phyloP scores from a whole-genome alignment of 2,113 vertebrate species.

The Atherinomorus stipes region DNA sequence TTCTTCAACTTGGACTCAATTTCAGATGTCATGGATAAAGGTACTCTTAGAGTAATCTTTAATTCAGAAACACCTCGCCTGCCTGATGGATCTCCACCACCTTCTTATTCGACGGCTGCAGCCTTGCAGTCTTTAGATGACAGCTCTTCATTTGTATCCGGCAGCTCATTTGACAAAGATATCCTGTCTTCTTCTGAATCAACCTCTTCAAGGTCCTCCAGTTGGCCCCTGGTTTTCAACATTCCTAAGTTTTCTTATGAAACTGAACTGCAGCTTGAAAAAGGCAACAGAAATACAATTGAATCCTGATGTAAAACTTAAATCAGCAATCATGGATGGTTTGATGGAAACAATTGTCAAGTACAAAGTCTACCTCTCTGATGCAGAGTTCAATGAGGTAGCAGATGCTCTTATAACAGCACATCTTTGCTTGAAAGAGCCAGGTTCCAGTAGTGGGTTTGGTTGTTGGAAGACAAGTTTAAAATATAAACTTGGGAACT shows the following conservation, averaged over 20 bases:
- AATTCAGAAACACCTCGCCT: background rate
- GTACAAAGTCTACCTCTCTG: constrained; percentile 28
- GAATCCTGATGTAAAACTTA: constrained; percentile 8
- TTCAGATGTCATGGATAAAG: constrained; percentile 3
- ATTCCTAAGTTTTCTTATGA: constrained; percentile 8
- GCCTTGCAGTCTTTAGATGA: background rate
- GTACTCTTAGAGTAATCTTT: background rate
- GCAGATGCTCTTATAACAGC: background rate
- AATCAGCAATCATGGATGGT: constrained; percentile 7
- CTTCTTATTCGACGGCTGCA: background rate
- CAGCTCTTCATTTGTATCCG: constrained; percentile 1
- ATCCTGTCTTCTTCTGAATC: constrained; percentile 19
- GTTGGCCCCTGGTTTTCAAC: constrained; percentile 1
- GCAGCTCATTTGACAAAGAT: background rate
- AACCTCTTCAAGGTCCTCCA: background rate
- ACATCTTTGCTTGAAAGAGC: constrained; percentile 30
- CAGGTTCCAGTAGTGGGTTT: constrained; percentile 21
- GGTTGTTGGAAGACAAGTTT: no score
- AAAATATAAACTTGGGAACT: no score
- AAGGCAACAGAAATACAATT: constrained; percentile 5
- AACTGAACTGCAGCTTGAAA: constrained; percentile 29
- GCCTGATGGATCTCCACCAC: background rate
- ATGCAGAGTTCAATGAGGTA: background rate
- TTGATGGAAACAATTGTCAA: constrained; percentile 5
- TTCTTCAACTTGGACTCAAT: constrained; percentile 13